Base-by-base conservation (phyloP, 2,888 invertebrate species). In the Cryptus armator region DNA sequence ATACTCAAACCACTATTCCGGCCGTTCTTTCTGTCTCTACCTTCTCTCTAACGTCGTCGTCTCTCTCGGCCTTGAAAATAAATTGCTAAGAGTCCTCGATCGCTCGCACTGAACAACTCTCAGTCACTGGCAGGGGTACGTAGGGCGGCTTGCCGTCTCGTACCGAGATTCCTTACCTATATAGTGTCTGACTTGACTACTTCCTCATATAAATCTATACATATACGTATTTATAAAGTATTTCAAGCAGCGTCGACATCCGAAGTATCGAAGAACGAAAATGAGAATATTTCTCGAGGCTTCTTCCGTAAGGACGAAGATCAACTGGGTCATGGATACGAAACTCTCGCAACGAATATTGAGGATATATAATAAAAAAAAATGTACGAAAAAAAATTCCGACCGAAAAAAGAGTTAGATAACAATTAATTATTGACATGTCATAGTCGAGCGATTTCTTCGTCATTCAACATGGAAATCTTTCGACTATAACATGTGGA, bases 21-120 rank as follows among this genome's bases (percentile, higher is more conserved):
- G 12, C 53, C 19, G 51, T 14, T n/a, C 66, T 37, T 37, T 71
- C 53, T 75, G n/a, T 29, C 16, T 29, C 75, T 64, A 14, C 29
- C 46, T 56, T 14, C 44, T 14, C 53, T 5, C 37, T 9, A 37
- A 37, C 37, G 6, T 37, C 37, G 37, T 37, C 37, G 37, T 37
- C 37, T n/a, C 24, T 68, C 43, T 12, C n/a, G 56, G 74, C 68
- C 83, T 74, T 83, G 83, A 83, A 83, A 83, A 83, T 78, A 83
- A 78, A 83, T 83, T 74, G 78, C 78, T 16, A 19, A 44, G 62
- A 62, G 46, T 66, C 62, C 64, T 67, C 71, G 66, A 70, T 76
- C 70, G 66, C 37, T 66, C 46, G 68, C 46, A 68, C 24, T 19
- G 51, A 72, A 67, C 64, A 72, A 79, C 66, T 53, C 66, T 64